A percentile compares a stretch with the other conserved stretches of the same genome.
phyloP scores from a whole-genome alignment of 1,140 invertebrate genomes.

The Solenopsis invicta region DNA sequence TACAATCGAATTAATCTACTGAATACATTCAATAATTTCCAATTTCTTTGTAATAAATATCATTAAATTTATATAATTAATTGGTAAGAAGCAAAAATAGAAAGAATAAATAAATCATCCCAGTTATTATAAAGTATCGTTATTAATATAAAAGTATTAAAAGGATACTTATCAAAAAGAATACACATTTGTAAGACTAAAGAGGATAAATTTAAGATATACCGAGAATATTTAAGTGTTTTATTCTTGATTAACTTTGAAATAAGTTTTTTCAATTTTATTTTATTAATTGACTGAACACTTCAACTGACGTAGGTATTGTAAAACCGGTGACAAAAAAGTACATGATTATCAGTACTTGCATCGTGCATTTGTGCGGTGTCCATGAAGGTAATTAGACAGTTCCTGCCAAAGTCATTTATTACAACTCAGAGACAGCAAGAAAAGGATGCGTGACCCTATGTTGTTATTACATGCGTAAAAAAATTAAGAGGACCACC shows the following conservation, averaged over 20 bases:
- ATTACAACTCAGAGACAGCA: conserved; percentile 70
- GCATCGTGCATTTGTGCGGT: conserved; percentile 71
- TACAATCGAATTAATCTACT: background rate
- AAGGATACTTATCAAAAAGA: background rate
- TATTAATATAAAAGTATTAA: background rate
- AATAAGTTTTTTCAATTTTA: background rate
- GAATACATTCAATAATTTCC: background rate
- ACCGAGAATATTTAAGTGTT: background rate
- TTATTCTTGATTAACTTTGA: background rate
- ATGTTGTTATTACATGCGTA: conserved; percentile 64
- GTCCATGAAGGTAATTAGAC: conserved; percentile 78
- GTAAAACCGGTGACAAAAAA: conserved; percentile 68
- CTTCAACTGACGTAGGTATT: conserved; percentile 52
- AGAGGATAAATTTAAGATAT: background rate
- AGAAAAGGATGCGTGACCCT: conserved; percentile 69
- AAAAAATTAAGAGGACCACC: conserved; percentile 32
- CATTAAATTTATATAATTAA: background rate
- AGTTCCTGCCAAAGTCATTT: conserved; percentile 76
- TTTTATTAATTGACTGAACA: conserved; percentile 68
- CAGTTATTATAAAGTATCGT: background rate
- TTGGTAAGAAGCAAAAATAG: background rate
- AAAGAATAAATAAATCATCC: background rate
- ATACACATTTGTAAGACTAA: background rate
- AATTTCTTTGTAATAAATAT: background rate
- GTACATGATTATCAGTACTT: conserved; percentile 60